These are phyloP conservation scores for Gryon sp. DNA, from an alignment of 1,140 invertebrate genomes.

Conservation along the genomic window DNA sequence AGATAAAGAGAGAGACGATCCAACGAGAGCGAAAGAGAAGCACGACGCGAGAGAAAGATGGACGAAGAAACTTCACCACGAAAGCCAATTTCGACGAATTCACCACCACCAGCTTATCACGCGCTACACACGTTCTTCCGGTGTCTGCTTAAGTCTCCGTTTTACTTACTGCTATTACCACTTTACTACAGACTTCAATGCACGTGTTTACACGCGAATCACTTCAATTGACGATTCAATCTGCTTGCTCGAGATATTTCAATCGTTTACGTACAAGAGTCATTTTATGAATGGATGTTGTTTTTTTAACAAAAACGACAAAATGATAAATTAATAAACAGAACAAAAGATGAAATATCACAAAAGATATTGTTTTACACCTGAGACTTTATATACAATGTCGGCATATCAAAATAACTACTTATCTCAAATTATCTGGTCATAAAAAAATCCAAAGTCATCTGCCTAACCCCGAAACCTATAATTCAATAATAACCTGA, in stretches of 20 bases:
- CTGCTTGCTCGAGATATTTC: neutral
- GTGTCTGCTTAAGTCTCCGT: slow-evolving; percentile 47
- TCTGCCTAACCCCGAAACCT: neutral
- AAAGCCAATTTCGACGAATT: slow-evolving; percentile 24
- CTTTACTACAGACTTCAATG: neutral
- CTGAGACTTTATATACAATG: no score
- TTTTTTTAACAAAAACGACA: no score
- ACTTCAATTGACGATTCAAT: slow-evolving; percentile 8
- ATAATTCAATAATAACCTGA: slow-evolving; percentile 41
- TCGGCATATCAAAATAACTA: no score
- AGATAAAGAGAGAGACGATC: slow-evolving; percentile 6
- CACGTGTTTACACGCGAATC: slow-evolving; percentile 21
- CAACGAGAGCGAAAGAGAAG: no score
- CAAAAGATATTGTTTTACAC: no score
- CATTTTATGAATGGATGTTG: slow-evolving; percentile 4
- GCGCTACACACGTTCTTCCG: slow-evolving; percentile 51
- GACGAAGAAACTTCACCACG: slow-evolving; percentile 38
- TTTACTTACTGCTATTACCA: slow-evolving; percentile 39
- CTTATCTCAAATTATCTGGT: no score
- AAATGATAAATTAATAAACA: no score
- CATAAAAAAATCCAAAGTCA: slow-evolving; percentile 1
- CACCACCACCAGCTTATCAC: slow-evolving; percentile 29
- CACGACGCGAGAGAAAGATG: slow-evolving; percentile 5
- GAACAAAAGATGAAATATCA: no score
- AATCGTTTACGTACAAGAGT: no score